Base-by-base conservation (phyloP, 2,888 invertebrate species). In the Mesorhabditis spiculigera region DNA sequence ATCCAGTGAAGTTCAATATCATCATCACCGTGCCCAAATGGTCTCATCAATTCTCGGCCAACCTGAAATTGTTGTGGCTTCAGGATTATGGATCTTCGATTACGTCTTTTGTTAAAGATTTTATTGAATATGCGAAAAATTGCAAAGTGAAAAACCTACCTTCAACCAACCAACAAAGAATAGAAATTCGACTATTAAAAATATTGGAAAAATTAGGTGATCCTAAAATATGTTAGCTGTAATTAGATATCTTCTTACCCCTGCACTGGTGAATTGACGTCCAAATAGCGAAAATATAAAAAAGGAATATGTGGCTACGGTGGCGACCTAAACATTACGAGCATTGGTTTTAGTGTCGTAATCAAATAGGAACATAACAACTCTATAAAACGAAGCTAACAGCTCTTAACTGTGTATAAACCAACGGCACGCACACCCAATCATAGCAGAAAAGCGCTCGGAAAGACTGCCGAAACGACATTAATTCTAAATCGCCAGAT, bases 201-300 rank as follows among this genome's bases (percentile, higher is more conserved):
- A 79, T 16, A 80, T 67, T 4, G 80, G 80, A 6, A 80, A 66
- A 41, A 45, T 66, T 45, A 78, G 50, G 68, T 80, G 78, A 13
- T 78, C 71, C 28, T 28, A 28, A 28, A 28, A 28, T 28, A 1
- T 28, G 28, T 28, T 28, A 28, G 28, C 28, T 1, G 28, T 28
- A 28, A 28, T 28, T 28, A 28, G 28, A 28, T 28, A 28, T 3
- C 28, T 28, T 28, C 28, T 28, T 28, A 28, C 28, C 28, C 28
- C 28, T 28, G 28, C 28, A 28, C 28, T 28, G 28, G 28, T 28
- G 28, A 28, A 28, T 76, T 87, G 87, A 5, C 87, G 82, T 42
- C 86, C 86, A 45, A 87, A 80, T 42, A 87, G 77, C 68, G 85
- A 83, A 65, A 87, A 84, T 3, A 84, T 84, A 75, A 87, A 87